Evolutionary conservation across 2,113 vertebrate species (phyloP).

Genomic region (Anguilla japonica): DNA sequence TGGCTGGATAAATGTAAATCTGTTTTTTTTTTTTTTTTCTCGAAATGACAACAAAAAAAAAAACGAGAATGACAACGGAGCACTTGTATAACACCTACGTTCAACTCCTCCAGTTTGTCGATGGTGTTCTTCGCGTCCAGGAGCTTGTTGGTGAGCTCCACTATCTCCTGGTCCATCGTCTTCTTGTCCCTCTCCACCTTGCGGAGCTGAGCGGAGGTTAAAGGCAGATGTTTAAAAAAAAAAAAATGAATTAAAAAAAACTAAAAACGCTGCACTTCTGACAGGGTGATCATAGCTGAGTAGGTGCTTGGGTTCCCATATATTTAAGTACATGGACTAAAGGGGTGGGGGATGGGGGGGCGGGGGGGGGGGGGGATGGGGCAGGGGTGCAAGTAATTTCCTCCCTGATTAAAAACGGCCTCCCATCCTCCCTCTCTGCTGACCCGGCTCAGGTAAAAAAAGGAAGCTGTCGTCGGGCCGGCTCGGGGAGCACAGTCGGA

Average conservation of each 20-base stretch:
- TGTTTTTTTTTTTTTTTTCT: background rate
- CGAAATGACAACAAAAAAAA: no score
- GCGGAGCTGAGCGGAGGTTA: slow-evolving; percentile 77
- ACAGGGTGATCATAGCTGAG: background rate
- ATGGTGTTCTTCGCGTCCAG: slow-evolving; percentile 94
- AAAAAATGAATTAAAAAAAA: background rate
- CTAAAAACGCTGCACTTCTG: background rate
- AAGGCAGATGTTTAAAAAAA: background rate
- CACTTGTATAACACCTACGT: slow-evolving; percentile 67
- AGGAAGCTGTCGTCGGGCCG: background rate
- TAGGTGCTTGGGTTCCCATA: background rate
- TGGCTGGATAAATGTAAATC: background rate
- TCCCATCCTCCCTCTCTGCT: slow-evolving; percentile 6
- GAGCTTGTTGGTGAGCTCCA: slow-evolving; percentile 95
- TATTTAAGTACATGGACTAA: background rate
- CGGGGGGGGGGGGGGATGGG: background rate
- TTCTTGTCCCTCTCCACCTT: slow-evolving; percentile 96
- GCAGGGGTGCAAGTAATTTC: background rate
- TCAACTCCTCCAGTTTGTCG: slow-evolving; percentile 93
- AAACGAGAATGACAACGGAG: background rate
- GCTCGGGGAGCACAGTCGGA: background rate
- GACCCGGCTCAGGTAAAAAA: background rate
- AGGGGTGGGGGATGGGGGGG: background rate
- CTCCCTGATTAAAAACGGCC: slow-evolving; percentile 10
- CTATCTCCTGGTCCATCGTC: slow-evolving; percentile 95